Base-by-base conservation (phyloP, 2,888 invertebrate genomes). In the Trachelus iudaicus region DNA sequence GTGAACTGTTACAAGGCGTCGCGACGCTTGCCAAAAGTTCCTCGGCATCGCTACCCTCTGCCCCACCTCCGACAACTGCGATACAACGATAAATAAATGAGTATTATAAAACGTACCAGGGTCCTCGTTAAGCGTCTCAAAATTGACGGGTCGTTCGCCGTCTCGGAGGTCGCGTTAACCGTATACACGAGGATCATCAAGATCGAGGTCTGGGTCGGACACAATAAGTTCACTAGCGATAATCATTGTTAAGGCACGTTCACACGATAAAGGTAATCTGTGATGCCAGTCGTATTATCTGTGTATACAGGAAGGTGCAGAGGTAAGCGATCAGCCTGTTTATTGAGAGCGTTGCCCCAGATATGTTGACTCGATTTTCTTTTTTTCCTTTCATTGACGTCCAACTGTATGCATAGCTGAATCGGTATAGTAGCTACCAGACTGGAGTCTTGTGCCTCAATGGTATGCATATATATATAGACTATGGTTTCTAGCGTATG, bases 1-100 rank as follows among this genome's bases (percentile, higher is more conserved):
- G 83, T 75, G 89, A 88, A 81, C 85, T 88, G 79, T 86, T 89
- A 78, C 88, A 88, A 79, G 89, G 86, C 81, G 88, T 85, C 75
- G 88, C 86, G 79, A 89, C 88, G 81, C 88, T 85, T 40, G 85
- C 88, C 77, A 90, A 86, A 80, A 90, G 85, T 81, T 90, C 90
- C 82, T 90, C 90, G 81, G 90, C 89, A 83, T 90, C 90, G 85
- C 90, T 90, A 82, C 89, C 90, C 84, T 90, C 90, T 76, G 88
- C 88, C 79, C 89, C 88, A 73, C 90, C 88, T 77, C 88, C 89
- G 81, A 89, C 89, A 78, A 90, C 90, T 90, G 85, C 76, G 88
- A 89, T 79, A 23, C 23, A 56, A 56, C 23, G 56, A 56, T 56
- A 23, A 56, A 23, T 56, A 23, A 56, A 56, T 56, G 56, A 56